phyloP scores from a whole-genome alignment of 2,113 vertebrate species.

The Poeciliopsis prolifica region DNA sequence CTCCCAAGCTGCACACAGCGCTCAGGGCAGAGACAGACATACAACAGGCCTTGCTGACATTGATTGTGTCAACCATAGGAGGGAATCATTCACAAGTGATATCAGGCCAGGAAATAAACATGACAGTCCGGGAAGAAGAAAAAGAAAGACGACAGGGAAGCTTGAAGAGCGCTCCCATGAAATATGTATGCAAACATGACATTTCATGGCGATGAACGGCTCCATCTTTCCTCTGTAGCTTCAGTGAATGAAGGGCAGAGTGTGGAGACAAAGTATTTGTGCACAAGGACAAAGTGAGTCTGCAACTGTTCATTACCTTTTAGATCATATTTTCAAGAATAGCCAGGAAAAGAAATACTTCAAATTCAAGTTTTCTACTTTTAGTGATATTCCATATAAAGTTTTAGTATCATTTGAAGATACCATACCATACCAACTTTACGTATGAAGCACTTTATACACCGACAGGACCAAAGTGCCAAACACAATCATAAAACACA shows the following conservation, averaged over 20 bases:
- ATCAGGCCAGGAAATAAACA: constrained; percentile 27
- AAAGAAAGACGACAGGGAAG: constrained; percentile 29
- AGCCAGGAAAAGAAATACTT: not conserved
- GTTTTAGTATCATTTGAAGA: no score
- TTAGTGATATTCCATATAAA: no score
- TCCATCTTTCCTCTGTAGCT: constrained; percentile 37
- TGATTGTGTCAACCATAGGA: constrained; percentile 45
- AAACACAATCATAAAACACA: no score
- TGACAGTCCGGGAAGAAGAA: constrained; percentile 25
- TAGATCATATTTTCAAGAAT: not conserved
- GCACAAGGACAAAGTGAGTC: constrained; percentile 39
- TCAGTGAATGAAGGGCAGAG: constrained; percentile 24
- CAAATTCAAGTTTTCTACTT: not conserved
- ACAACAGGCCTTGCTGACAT: constrained; percentile 53
- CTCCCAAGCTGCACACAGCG: constrained; percentile 25
- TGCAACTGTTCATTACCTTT: constrained; percentile 7
- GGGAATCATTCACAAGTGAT: constrained; percentile 53
- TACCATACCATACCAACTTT: no score
- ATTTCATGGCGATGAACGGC: constrained; percentile 12
- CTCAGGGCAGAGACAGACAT: constrained; percentile 31
- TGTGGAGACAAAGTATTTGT: constrained; percentile 25
- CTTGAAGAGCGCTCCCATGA: constrained; percentile 31
- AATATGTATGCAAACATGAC: constrained; percentile 59
- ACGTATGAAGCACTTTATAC: no score
- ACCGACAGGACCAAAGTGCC: no score